These are phyloP conservation scores for Sphenodon punctatus DNA, from an alignment of 2,797 vertebrate species.

Conservation along the genomic window DNA sequence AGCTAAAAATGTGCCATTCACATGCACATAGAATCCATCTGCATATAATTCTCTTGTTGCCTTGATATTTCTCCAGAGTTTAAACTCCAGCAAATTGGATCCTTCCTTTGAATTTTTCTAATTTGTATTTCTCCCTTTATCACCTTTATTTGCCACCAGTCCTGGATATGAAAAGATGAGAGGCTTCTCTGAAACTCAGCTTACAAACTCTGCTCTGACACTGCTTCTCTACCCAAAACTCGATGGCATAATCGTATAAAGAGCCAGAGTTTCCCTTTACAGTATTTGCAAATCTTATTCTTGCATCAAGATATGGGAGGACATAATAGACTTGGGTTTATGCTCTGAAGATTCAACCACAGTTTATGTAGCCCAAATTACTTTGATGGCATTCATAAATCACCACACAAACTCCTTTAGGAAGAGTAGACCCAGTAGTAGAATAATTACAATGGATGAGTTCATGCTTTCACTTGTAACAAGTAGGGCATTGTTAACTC, in stretches of 20 bases:
- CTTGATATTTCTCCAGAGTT: conserved; percentile 16
- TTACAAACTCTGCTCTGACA: not conserved
- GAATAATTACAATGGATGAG: conserved; percentile 63
- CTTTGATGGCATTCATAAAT: conserved; percentile 60
- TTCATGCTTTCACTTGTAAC: conserved; percentile 58
- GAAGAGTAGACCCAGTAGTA: conserved; percentile 36
- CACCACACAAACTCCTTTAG: conserved; percentile 59
- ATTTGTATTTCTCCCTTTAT: conserved; percentile 47
- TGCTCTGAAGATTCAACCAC: conserved; percentile 47
- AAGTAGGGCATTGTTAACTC: conserved; percentile 52
- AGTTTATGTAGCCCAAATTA: conserved; percentile 49
- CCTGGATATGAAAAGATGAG: conserved; percentile 30
- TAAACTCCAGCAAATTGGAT: conserved; percentile 11
- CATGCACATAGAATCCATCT: conserved; percentile 23
- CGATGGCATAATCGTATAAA: conserved; percentile 16
- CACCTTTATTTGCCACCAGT: conserved; percentile 37
- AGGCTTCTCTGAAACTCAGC: not conserved
- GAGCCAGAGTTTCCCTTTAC: conserved; percentile 9
- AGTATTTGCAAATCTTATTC: conserved; percentile 46
- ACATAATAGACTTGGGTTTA: conserved; percentile 58
- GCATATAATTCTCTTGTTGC: conserved; percentile 36
- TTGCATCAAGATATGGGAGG: not conserved
- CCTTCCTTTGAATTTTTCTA: not conserved
- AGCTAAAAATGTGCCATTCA: not conserved
- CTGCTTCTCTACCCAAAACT: not conserved